These are phyloP conservation scores for Scelioninae gen. 1 DNA, from an alignment of 2,888 invertebrate species.

Conservation along the genomic window DNA sequence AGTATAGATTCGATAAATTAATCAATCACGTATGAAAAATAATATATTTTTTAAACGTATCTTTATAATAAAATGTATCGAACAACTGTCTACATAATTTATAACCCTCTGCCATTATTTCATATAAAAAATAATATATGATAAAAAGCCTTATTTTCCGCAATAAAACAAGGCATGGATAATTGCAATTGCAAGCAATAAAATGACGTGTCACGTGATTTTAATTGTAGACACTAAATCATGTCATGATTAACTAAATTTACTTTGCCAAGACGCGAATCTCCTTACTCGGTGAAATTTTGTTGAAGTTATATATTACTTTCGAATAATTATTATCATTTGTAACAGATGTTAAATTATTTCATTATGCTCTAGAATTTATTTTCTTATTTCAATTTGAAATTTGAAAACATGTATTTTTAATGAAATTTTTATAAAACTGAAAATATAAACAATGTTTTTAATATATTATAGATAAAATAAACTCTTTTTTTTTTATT, in stretches of 20 bases:
- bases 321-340: constrained; percentile 4
- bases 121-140: constrained; percentile 3
- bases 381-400: too few species aligned
- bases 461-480: too few species aligned
- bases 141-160: constrained; percentile 6
- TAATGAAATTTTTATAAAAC: too few species aligned
- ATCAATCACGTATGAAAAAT: too few species aligned
- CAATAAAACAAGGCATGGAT: constrained; percentile 22
- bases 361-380: background rate
- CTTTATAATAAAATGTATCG: too few species aligned
- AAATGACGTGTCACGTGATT: constrained; percentile 26
- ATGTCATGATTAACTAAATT: constrained; percentile 41
- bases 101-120: background rate
- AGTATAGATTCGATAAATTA: too few species aligned
- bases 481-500: too few species aligned
- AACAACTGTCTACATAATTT: background rate
- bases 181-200: constrained; percentile 38
- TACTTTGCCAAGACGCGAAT: constrained; percentile 18
- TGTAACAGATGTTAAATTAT: background rate
- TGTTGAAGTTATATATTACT: constrained; percentile 3
- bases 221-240: constrained; percentile 46
- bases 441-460: too few species aligned
- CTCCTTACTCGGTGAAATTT: constrained; percentile 10
- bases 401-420: too few species aligned
- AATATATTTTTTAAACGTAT: too few species aligned